Evolutionary conservation across 2,113 vertebrate genomes (phyloP).

Genomic region (Diadophis punctatus): DNA sequence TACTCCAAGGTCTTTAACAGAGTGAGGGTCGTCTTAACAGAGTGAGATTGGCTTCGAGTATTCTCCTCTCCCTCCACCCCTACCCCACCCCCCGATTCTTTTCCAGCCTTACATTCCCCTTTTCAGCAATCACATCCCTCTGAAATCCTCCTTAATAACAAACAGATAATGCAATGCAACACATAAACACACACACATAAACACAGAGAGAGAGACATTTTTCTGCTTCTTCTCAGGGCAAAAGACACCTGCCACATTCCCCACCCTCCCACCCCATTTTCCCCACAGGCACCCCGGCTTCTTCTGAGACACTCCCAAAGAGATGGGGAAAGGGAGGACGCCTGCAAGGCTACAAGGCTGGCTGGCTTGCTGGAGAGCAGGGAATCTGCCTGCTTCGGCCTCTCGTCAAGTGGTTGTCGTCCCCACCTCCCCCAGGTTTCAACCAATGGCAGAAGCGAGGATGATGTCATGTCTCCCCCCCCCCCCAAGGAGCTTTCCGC

Average conservation of each 20-base stretch:
- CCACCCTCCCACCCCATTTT: not conserved
- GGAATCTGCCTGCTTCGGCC: not conserved
- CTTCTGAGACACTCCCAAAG: not conserved
- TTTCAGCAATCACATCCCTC: too few relatives aligned
- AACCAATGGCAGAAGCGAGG: not conserved
- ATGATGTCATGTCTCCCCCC: slow-evolving; percentile 5
- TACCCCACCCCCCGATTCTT: too few relatives aligned
- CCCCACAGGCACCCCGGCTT: too few relatives aligned
- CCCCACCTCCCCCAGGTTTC: not conserved
- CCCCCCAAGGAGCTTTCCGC: not conserved
- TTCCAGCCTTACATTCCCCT: too few relatives aligned
- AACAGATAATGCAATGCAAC: not conserved
- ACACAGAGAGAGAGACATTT: not conserved
- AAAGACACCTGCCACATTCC: not conserved
- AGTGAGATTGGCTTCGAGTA: too few relatives aligned
- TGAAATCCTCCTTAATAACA: not conserved
- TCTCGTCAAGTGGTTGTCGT: too few relatives aligned
- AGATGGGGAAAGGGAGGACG: not conserved
- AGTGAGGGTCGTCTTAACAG: too few relatives aligned
- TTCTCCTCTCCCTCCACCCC: too few relatives aligned
- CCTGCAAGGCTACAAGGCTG: not conserved
- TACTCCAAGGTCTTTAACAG: too few relatives aligned
- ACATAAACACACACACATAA: too few relatives aligned
- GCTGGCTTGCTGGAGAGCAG: not conserved
- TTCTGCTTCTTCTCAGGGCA: too few relatives aligned